Evolutionary conservation across 2,797 vertebrate species (phyloP).

Genomic region (Apogon talboti): DNA sequence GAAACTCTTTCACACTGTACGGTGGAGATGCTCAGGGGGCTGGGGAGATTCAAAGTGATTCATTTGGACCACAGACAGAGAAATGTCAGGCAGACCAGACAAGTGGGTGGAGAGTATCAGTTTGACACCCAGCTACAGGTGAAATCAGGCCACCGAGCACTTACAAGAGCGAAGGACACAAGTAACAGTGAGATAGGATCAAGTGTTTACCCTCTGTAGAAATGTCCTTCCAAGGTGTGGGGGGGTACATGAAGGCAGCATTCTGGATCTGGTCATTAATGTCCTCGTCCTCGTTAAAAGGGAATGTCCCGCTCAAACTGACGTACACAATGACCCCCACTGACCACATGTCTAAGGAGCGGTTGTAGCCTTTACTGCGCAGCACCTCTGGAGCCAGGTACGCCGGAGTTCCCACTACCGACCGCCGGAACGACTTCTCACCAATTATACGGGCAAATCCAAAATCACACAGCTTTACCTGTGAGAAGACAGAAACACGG

Average conservation of each 20-base stretch:
- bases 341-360: slow-evolving; percentile 98
- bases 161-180: not conserved
- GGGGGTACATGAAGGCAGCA: slow-evolving; percentile 97
- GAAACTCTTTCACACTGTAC: slow-evolving; percentile 9
- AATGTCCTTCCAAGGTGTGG: slow-evolving; percentile 96
- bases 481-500: slow-evolving; percentile 19
- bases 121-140: slow-evolving; percentile 28
- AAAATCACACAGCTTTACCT: slow-evolving; percentile 98
- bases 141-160: not conserved
- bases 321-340: slow-evolving; percentile 97
- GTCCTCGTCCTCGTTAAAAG: slow-evolving; percentile 98
- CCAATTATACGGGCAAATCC: slow-evolving; percentile 99
- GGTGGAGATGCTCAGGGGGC: slow-evolving; percentile 37
- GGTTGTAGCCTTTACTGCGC: slow-evolving; percentile 97
- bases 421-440: slow-evolving; percentile 97
- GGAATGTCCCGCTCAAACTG: slow-evolving; percentile 96
- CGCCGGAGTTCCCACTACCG: slow-evolving; percentile 95
- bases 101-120: slow-evolving; percentile 64
- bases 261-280: slow-evolving; percentile 99
- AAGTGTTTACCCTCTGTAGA: slow-evolving; percentile 88
- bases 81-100: slow-evolving; percentile 59
- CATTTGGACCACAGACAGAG: slow-evolving; percentile 47
- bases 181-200: slow-evolving; percentile 41
- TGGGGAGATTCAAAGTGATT: slow-evolving; percentile 56
- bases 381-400: slow-evolving; percentile 96